Evolutionary conservation across 2,888 invertebrate genomes (phyloP), one percentile per base, ranked within the genome.

Genomic region (Mayetiola destructor): DNA sequence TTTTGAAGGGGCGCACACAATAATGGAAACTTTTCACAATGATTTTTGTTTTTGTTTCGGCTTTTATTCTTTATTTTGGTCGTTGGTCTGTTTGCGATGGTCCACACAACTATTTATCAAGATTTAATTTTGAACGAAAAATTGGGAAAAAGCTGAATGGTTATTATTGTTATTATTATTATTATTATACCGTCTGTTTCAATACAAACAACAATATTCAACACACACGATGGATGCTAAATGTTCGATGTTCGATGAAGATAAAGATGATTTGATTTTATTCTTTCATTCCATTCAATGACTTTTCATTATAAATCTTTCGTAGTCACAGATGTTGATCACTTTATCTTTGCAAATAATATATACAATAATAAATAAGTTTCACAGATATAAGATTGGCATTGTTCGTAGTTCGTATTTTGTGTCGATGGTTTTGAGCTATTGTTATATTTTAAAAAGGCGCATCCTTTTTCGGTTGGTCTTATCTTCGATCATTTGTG

Each of bases 161-260:
- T n/a, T 48, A 48, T 48, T 48, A n/a, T n/a, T 48, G 48, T 9
- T 23, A 48, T 27, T 48, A 42, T 42, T 42, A 42, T n/a, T 42
- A n/a, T n/a, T n/a, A n/a, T n/a, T n/a, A n/a, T n/a, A n/a, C n/a
- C n/a, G n/a, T n/a, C n/a, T n/a, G n/a, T n/a, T n/a, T n/a, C n/a
- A n/a, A n/a, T n/a, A n/a, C n/a, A n/a, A n/a, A n/a, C n/a, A n/a
- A n/a, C n/a, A n/a, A n/a, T n/a, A n/a, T n/a, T n/a, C n/a, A n/a
- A n/a, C n/a, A n/a, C n/a, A n/a, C n/a, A n/a, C n/a, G n/a, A n/a
- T n/a, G n/a, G n/a, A n/a, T n/a, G n/a, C n/a, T n/a, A n/a, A n/a
- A n/a, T n/a, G n/a, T n/a, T n/a, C n/a, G 48, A 27, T 42, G 5
- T 42, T 23, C 42, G 23, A 42, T 27, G 48, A 27, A 27, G 48